phyloP scores from a whole-genome alignment of 1,140 invertebrate genomes.

The Scaptodrosophila lebanonensis region DNA sequence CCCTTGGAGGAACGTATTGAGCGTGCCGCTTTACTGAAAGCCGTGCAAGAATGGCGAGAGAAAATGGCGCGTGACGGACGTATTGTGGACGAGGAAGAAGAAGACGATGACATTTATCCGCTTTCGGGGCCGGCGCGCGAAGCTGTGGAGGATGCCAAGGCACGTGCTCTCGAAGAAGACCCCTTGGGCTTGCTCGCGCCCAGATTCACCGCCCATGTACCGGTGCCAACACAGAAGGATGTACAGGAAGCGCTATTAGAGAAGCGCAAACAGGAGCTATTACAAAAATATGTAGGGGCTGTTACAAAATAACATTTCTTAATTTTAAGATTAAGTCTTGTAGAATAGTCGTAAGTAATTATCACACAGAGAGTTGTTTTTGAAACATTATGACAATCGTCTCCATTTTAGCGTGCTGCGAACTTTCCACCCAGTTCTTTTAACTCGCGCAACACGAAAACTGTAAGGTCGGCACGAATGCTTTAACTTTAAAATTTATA shows the following conservation, averaged over 20 bases:
- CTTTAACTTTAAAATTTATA: too few relatives aligned
- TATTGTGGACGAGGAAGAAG: constrained; percentile 79
- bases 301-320: constrained; percentile 31
- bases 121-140: constrained; percentile 59
- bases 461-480: too few relatives aligned
- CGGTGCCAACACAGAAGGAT: constrained; percentile 91
- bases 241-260: constrained; percentile 92
- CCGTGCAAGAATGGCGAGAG: constrained; percentile 82
- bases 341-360: too few relatives aligned
- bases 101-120: constrained; percentile 78
- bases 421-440: too few relatives aligned
- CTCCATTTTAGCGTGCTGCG: too few relatives aligned
- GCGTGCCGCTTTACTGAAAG: constrained; percentile 82
- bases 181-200: constrained; percentile 76
- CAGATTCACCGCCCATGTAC: constrained; percentile 88
- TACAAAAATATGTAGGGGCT: constrained; percentile 83
- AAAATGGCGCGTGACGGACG: constrained; percentile 81
- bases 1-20: constrained; percentile 92
- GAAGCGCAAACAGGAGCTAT: constrained; percentile 92
- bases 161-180: constrained; percentile 40
- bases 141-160: constrained; percentile 54
- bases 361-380: too few relatives aligned
- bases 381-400: too few relatives aligned
- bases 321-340: constrained; percentile 10
- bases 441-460: too few relatives aligned